phyloP scores from a whole-genome alignment of 2,888 invertebrate genomes.

The Troides aeacus region DNA sequence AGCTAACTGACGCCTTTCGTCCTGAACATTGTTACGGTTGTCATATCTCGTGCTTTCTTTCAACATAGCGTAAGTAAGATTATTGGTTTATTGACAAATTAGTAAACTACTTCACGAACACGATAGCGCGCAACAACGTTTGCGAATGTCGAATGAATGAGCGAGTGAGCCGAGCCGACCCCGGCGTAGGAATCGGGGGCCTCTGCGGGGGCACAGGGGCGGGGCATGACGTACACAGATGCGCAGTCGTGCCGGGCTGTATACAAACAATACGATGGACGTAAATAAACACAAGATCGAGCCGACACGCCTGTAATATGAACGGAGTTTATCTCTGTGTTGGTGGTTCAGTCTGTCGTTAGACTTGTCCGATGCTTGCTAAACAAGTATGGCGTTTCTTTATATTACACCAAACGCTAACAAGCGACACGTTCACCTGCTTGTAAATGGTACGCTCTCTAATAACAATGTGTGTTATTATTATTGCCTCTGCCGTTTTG shows the following conservation, averaged over 20 bases:
- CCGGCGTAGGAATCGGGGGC: constrained; percentile 68
- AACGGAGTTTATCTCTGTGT: constrained; percentile 69
- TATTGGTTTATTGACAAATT: constrained; percentile 48
- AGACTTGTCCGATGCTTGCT: constrained; percentile 41
- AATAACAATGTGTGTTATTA: too few species aligned
- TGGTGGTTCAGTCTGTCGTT: constrained; percentile 53
- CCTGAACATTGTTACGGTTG: constrained; percentile 48
- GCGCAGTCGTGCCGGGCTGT: constrained; percentile 80
- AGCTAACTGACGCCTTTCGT: constrained; percentile 59
- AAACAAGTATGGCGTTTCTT: constrained; percentile 28
- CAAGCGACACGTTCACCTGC: too few species aligned
- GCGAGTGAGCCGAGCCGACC: constrained; percentile 70
- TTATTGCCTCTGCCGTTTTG: too few species aligned
- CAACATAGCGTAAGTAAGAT: constrained; percentile 54
- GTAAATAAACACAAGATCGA: constrained; percentile 78
- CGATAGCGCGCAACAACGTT: constrained; percentile 63
- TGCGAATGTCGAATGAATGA: constrained; percentile 78
- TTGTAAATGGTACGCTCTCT: too few species aligned
- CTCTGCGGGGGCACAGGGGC: constrained; percentile 58
- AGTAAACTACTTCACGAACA: constrained; percentile 53
- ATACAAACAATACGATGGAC: constrained; percentile 80
- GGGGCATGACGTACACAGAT: constrained; percentile 73
- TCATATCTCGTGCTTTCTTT: constrained; percentile 72
- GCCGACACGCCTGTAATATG: constrained; percentile 58
- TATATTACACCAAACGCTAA: too few species aligned